Base-by-base conservation (phyloP, 2,888 invertebrate species). In the Ophion obscuratus region DNA sequence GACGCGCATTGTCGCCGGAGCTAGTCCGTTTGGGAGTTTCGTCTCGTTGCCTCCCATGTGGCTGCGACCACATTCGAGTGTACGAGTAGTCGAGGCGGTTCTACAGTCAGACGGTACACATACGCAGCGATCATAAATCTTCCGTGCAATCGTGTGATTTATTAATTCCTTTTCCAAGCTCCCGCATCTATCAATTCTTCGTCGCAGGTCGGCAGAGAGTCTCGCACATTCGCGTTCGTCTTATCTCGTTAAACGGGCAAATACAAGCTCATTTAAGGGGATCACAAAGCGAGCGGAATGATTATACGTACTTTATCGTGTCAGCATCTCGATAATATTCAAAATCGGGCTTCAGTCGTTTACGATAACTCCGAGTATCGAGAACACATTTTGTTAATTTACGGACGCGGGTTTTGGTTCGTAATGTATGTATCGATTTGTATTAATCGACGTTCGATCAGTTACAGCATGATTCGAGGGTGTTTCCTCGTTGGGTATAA, bases 41-140 rank as follows among this genome's bases (percentile, higher is more conserved):
- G 24, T 76, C 44, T 31, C 17, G 57, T 68, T 2, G 40, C 24
- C 59, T 10, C 66, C 24, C 59, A 59, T 59, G 20, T 14, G 36
- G 9, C 5, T 77, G 40, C 44, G 3, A 17, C 6, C 62, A 61
- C n/a, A 27, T 24, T 47, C 27, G 59, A 36, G 14, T 67, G 59
- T 53, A 77, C 71, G 71, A 77, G 67, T 68, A 68, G 68, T 77
- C 68, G 68, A 68, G 59, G 44, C 59, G 40, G 17, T 77, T 68
- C 24, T 68, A 17, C 57, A 68, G 77, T 77, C 77, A 68, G 67
- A 68, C 77, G 47, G 53, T 57, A n/a, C 47, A 47, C 47, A n/a
- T 10, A 47, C 47, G 11, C 47, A 59, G 67, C 59, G 44, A 17
- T 24, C 40, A 59, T 24, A 5, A 40, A 77, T 17, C 59, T 77